phyloP scores from a whole-genome alignment of 2,113 vertebrate genomes.

The Collichthys lucidus region DNA sequence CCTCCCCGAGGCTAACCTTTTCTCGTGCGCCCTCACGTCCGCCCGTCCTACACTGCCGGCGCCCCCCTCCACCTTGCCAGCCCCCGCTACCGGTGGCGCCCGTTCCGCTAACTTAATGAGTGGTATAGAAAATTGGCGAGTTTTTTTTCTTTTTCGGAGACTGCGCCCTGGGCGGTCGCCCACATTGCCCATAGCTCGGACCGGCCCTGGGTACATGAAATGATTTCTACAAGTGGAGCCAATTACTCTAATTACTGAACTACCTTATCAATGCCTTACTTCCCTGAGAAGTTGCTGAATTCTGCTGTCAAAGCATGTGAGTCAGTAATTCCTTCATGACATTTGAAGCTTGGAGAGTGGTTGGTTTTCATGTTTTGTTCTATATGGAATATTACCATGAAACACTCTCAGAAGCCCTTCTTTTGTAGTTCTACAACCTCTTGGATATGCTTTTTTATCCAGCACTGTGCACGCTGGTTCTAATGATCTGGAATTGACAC shows the following conservation, averaged over 20 bases:
- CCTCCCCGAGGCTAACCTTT: too few species aligned
- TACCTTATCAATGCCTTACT: conserved; percentile 11
- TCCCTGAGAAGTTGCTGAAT: conserved; percentile 7
- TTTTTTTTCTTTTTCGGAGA: too few species aligned
- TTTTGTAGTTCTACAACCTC: conserved; percentile 10
- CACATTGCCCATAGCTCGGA: too few species aligned
- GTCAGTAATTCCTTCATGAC: not conserved
- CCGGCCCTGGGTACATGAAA: not conserved
- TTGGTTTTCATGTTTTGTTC: conserved; percentile 30
- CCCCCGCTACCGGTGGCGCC: too few species aligned
- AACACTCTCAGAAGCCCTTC: conserved; percentile 11
- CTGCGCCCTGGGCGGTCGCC: too few species aligned
- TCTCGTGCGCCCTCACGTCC: too few species aligned
- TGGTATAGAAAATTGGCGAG: too few species aligned
- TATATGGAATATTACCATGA: not conserved
- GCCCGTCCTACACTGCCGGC: too few species aligned
- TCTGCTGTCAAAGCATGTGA: conserved; percentile 9
- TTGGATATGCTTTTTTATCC: conserved; percentile 26
- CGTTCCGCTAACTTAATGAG: too few species aligned
- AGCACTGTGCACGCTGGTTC: conserved; percentile 9
- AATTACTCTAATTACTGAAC: not conserved
- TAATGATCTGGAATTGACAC: conserved; percentile 51
- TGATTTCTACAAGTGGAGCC: not conserved
- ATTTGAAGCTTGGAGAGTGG: conserved; percentile 5
- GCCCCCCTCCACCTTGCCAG: too few species aligned